Conservation (phyloP, 2,113 vertebrate species). For the Myotis brandtii region DNA sequence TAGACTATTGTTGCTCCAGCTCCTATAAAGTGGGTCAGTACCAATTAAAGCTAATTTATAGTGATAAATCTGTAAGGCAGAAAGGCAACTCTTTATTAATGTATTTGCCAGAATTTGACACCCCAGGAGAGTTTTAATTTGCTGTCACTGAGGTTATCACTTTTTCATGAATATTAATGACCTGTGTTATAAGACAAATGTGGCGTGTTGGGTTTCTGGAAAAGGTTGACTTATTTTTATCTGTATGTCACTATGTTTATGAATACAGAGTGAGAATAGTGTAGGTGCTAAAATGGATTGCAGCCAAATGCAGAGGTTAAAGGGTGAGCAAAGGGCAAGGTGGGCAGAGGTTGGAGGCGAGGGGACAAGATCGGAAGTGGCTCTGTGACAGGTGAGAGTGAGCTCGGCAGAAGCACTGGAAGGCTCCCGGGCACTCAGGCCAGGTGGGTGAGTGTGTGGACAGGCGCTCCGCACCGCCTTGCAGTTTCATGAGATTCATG, state of each 20-base stretch:
- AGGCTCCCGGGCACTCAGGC: background rate
- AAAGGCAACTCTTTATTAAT: background rate
- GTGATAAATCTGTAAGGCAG: slow-evolving; percentile 3
- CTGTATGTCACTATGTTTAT: background rate
- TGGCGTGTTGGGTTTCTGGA: background rate
- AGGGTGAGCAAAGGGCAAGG: background rate
- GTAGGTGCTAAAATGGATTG: background rate
- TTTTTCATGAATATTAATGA: slow-evolving; percentile 57
- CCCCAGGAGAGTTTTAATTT: slow-evolving; percentile 37
- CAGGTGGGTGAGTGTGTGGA: rapidly evolving
- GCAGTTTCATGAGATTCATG: background rate
- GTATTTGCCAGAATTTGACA: slow-evolving; percentile 39
- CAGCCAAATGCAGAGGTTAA: background rate
- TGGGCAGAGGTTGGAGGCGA: background rate
- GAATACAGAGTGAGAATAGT: background rate
- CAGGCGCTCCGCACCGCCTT: background rate
- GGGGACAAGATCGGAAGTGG: rapidly evolving
- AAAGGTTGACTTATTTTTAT: slow-evolving; percentile 60
- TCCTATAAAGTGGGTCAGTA: background rate
- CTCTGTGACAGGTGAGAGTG: rapidly evolving
- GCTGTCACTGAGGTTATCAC: slow-evolving; percentile 21
- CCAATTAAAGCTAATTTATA: slow-evolving; percentile 8
- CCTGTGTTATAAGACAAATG: background rate
- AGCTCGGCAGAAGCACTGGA: too few relatives aligned
- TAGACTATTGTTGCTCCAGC: background rate